Evolutionary conservation across 2,797 vertebrate genomes (phyloP), one percentile per base, ranked within the genome.

Genomic region (Catamblyrhynchus diadema): DNA sequence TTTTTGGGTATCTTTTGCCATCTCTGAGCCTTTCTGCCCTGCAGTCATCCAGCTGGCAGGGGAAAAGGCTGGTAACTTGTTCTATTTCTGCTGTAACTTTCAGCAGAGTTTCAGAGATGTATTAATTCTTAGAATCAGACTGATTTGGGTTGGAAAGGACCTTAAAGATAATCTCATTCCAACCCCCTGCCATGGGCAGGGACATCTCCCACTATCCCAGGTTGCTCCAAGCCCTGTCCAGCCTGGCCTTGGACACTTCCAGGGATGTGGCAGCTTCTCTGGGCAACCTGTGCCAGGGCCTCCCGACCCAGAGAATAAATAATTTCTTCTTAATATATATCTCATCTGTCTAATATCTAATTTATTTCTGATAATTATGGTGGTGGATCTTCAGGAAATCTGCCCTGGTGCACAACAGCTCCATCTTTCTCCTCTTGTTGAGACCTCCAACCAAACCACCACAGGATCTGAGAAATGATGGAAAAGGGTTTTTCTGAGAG

Each of bases 191-290:
- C 42, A 59, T 32, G 25, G 1, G 10, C 33, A 71, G 37, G 21
- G 30, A 57, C 50, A 57, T 0, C 6, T 65, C 1, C 30, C 30
- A 23, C 25, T 14, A 2, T 8, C 9, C 51, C 51, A 78, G 18
- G 19, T 0, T 59, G 6, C 13, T 65, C 19, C 65, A 59, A 65
- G 12, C 51, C 39, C 18, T 0, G 0, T 65, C 33, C 51, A 83
- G 0, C 51, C 12, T 57, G 50, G 12, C 37, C 50, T 57, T 19
- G 44, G 10, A 32, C 30, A 41, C 10, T 65, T 23, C 18, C 59
- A 53, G 39, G 51, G 33, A 27, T n/a, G 42, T 21, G 42, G 42
- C 42, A 44, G 11, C 32, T 88, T 10, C n/a, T 51, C 37, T 64
- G 28, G 24, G 2, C 2, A 64, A 0, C 21, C 6, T 65, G 39